Evolutionary conservation across 2,113 vertebrate species (phyloP), one percentile per base, ranked within the genome.

Genomic region (Nothocercus nigrocapillus): DNA sequence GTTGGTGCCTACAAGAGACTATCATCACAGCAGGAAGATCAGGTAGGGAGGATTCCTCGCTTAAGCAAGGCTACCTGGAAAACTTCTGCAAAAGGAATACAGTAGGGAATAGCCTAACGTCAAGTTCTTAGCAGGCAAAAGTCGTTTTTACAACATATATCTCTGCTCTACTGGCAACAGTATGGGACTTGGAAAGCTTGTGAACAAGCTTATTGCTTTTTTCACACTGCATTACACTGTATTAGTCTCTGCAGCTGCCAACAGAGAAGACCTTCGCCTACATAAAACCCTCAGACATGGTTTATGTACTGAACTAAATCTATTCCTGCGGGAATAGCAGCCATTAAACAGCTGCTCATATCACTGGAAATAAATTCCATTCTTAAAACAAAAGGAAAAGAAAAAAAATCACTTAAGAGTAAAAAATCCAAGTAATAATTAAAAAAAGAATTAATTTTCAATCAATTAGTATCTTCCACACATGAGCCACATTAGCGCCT

Each of bases 391-490:
- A 84, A 56, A 62, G 49, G 47, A 49, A 49, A 47, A 47, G 45
- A 53, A 51, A 53, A 56, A 73, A 73, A 24, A 66, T 32, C 40
- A 80, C 73, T 85, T 83, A 53, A 69, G 89, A 88, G 63, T 77
- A 83, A 80, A 85, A 94, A 85, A 69, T 42, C 63, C n/a, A 74
- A 92, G 40, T 64, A 78, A 78, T 78, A 54, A 83, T 88, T 49
- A 32, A 91, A 84, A 93, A 40, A 7, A 24, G 67, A 79, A 95
- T 91, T 89, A 5, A 74, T 96, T 94, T 89, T 61, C 80, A 85
- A 72, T 25, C 76, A 88, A 92, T 91, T 93, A 90, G 53, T 66
- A 69, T 82, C 91, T 97, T 94, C 27, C 68, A 84, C 94, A 80
- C 42, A 82, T 63, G 88, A 91, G 69, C 61, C 7, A 20, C 85